Base-by-base conservation (phyloP, 1,140 invertebrate species). In the Calephelis nemesis region DNA sequence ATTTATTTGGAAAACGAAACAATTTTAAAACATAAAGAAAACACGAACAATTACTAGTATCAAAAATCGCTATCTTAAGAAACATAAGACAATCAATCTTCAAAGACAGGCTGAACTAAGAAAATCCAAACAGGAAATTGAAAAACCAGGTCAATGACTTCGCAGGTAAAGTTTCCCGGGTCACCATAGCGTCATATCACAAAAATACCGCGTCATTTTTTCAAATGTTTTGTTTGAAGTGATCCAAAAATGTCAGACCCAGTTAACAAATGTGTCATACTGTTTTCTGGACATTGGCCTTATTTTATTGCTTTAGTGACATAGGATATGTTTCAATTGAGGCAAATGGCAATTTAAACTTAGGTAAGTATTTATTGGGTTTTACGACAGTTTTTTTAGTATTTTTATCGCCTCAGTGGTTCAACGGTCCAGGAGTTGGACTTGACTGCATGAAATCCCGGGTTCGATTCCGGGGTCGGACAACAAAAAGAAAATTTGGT, bases 211-310 rank as follows among this genome's bases (percentile, higher is more conserved):
- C 13, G 52, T 58, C 30, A 30, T 30, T 58, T 58, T 10, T 39
- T 19, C 9, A 10, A 58, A 58, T 58, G 19, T 58, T 58, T 58
- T 58, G 54, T 58, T 58, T 58, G 54, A 58, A 39, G 54, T 39
- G 54, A 39, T 58, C 54, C 54, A 58, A 58, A 58, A 58, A 39
- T 30, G 54, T 58, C 54, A 12, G 19, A 58, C 54, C 54, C 30
- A 58, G 54, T 58, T 58, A 30, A 30, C 54, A 58, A 12, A 6
- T 12, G 54, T 39, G 54, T 58, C 54, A 58, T 5, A 39, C 54
- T 30, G 30, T 58, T 9, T 4, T 30, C 10, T 58, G 52, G 52
- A 58, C 52, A 58, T 58, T 58, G 52, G 15, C 52, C 52, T 58
- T 58, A 30, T 58, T 58, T 58, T 30, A 39, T 19, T 58, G 19